A percentile compares a stretch with the other conserved stretches of the same genome.
Conservation (phyloP, 2,888 invertebrate genomes). For the Spodoptera picta region DNA sequence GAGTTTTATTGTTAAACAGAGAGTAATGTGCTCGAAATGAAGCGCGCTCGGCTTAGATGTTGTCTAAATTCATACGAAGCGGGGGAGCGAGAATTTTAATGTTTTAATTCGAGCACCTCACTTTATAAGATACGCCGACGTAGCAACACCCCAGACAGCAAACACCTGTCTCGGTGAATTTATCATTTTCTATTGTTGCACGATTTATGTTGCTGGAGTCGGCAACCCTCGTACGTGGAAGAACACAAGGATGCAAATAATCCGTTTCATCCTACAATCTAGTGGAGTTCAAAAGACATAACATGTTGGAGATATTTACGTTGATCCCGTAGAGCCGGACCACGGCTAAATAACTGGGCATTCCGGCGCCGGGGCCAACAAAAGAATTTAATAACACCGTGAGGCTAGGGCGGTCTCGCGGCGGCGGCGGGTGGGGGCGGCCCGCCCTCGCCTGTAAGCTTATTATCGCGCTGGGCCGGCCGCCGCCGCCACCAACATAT, state of each 20-base stretch:
- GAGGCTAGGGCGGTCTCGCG: constrained; percentile 68
- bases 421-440: constrained; percentile 61
- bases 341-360: constrained; percentile 81
- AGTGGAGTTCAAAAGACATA: constrained; percentile 76
- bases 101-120: constrained; percentile 78
- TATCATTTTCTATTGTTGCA: constrained; percentile 68
- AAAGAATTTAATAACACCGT: constrained; percentile 86
- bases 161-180: constrained; percentile 74
- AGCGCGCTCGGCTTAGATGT: constrained; percentile 75
- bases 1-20: constrained; percentile 86
- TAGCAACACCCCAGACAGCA: constrained; percentile 15
- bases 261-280: constrained; percentile 71
- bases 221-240: constrained; percentile 39
- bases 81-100: constrained; percentile 70
- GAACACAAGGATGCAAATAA: constrained; percentile 71
- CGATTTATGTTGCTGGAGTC: constrained; percentile 57
- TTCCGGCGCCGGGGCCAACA: constrained; percentile 75
- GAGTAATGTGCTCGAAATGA: constrained; percentile 83
- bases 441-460: constrained; percentile 81
- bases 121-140: constrained; percentile 67
- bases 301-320: constrained; percentile 73
- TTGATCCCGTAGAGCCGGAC: constrained; percentile 78
- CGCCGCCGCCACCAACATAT: constrained; percentile 78
- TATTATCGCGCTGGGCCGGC: constrained; percentile 77
- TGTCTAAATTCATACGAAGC: constrained; percentile 69